A percentile compares a stretch with the other conserved stretches of the same genome.
Conservation (phyloP, 2,113 vertebrate species). For the Crypturellus undulatus region DNA sequence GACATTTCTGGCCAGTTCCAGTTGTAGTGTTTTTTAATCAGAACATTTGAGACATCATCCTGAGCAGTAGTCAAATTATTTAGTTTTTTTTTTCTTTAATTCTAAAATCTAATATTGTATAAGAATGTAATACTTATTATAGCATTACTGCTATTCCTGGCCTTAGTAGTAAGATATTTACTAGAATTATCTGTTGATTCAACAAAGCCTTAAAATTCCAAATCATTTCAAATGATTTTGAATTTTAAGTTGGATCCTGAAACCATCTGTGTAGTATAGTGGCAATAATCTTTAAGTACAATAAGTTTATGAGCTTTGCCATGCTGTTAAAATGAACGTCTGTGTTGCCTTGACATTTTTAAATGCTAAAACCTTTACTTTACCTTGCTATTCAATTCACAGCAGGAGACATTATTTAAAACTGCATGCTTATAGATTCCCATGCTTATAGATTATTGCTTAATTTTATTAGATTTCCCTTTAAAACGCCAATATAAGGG, state of each 20-base stretch:
- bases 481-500: background rate
- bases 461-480: conserved; percentile 52
- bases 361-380: conserved; percentile 57
- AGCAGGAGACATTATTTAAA: conserved; percentile 39
- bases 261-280: background rate
- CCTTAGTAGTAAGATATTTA: background rate
- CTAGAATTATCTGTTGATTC: conserved; percentile 25
- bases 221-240: background rate
- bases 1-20: conserved; percentile 2
- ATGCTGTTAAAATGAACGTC: conserved; percentile 17
- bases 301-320: background rate
- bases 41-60: background rate
- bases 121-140: background rate
- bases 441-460: conserved; percentile 3
- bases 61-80: background rate
- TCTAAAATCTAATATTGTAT: background rate
- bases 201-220: conserved; percentile 1
- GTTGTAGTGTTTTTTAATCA: conserved; percentile 8
- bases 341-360: conserved; percentile 47
- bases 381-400: conserved; percentile 32
- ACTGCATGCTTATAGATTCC: background rate
- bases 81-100: background rate
- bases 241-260: background rate
- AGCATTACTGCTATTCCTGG: background rate
- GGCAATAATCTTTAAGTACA: background rate